These are phyloP conservation scores for Thymallus thymallus DNA, from an alignment of 2,113 vertebrate genomes.

Conservation along the genomic window DNA sequence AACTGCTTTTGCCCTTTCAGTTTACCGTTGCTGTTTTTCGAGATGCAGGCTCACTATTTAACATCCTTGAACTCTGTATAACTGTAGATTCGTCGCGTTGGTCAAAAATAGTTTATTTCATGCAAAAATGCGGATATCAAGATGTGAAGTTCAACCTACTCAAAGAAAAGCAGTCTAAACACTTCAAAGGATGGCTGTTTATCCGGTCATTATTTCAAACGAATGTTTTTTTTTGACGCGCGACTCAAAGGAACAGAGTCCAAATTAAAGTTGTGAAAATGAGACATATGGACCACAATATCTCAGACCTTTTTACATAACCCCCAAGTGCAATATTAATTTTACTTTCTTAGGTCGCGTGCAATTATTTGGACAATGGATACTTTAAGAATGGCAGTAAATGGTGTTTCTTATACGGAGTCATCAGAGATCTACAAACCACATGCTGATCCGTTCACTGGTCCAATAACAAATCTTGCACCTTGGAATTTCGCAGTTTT, in stretches of 20 bases:
- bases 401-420: conserved; percentile 69
- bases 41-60: not conserved
- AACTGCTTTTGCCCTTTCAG: not conserved
- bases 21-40: not conserved
- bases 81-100: conserved; percentile 3
- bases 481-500: conserved; percentile 86
- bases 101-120: not conserved
- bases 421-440: conserved; percentile 27
- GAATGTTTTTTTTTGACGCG: too few species aligned
- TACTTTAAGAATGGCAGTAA: conserved; percentile 60
- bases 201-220: too few species aligned
- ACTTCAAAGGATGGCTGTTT: too few species aligned
- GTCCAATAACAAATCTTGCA: conserved; percentile 73
- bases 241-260: not conserved
- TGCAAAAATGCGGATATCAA: not conserved
- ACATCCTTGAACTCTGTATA: not conserved
- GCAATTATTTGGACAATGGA: conserved; percentile 67
- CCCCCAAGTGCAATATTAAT: not conserved
- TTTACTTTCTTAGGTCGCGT: not conserved
- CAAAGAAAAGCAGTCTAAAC: too few species aligned
- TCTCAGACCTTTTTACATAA: not conserved
- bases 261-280: conserved; percentile 41
- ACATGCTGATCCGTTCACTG: conserved; percentile 74
- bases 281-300: conserved; percentile 6
- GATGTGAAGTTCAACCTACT: not conserved